Percentiles rank a stretch among this genome's conserved stretches.
Conservation (phyloP, 2,888 invertebrate species). For the Isoperla grammatica region DNA sequence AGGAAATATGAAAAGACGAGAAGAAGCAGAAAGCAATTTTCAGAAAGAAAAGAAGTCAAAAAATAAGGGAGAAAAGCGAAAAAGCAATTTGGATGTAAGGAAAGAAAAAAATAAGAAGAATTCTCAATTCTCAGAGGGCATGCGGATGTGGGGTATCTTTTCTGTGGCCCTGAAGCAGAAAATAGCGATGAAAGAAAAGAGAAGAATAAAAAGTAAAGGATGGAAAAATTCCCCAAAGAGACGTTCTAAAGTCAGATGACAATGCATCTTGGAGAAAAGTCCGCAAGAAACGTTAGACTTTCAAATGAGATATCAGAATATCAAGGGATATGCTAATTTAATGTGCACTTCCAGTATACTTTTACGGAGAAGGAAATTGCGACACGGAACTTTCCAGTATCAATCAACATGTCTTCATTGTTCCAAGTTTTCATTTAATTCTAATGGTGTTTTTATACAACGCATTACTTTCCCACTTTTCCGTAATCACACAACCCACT, state of each 20-base stretch:
- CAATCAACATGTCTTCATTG: conserved; percentile 3
- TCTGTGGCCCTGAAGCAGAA: conserved; percentile 7
- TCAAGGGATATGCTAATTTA: conserved; percentile 25
- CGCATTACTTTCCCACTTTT: too few relatives aligned
- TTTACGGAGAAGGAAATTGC: neutral
- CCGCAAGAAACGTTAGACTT: conserved; percentile 21
- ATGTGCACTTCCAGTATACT: conserved; percentile 9
- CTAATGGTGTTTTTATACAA: too few relatives aligned
- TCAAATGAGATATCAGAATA: conserved; percentile 22
- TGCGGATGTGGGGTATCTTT: neutral
- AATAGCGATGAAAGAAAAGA: conserved; percentile 26
- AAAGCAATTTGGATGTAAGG: conserved; percentile 18
- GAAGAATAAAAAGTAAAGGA: conserved; percentile 33
- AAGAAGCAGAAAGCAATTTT: conserved; percentile 15
- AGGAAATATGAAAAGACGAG: conserved; percentile 16
- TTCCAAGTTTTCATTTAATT: conserved; percentile 2
- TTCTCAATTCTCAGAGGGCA: conserved; percentile 14
- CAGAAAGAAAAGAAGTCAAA: conserved; percentile 13
- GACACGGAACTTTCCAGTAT: neutral
- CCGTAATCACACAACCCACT: too few relatives aligned
- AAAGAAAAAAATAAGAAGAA: conserved; percentile 17
- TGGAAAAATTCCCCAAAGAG: conserved; percentile 41
- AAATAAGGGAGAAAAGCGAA: conserved; percentile 18
- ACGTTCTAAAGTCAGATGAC: conserved; percentile 43
- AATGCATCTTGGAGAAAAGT: conserved; percentile 44